These are phyloP conservation scores for Rhinatrema bivittatum DNA, from an alignment of 2,797 vertebrate genomes.

Conservation along the genomic window DNA sequence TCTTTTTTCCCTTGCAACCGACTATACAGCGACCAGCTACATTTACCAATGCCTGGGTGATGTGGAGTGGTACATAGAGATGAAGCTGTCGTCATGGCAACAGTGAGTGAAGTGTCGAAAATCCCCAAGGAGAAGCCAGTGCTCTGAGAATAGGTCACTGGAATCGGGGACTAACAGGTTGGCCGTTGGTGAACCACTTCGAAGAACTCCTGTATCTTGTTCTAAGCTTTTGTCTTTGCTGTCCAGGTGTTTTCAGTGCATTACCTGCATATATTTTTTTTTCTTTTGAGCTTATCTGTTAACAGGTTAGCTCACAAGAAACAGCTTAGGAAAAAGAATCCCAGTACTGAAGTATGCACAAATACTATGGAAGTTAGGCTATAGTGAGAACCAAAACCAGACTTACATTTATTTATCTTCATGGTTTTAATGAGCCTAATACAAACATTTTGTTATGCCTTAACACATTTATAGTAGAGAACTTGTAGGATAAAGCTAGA, in stretches of 20 bases:
- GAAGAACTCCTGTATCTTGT: conserved; percentile 98
- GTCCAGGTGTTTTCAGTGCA: conserved; percentile 69
- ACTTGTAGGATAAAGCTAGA: too few relatives aligned
- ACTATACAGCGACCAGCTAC: conserved; percentile 99
- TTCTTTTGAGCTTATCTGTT: not conserved
- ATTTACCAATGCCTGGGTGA: conserved; percentile 99
- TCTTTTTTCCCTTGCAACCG: conserved; percentile 99
- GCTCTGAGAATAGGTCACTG: conserved; percentile 98
- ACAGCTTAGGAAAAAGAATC: too few relatives aligned
- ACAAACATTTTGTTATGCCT: too few relatives aligned
- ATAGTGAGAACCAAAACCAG: too few relatives aligned
- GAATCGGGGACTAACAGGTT: conserved; percentile 99
- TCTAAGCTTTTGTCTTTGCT: conserved; percentile 90
- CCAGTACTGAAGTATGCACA: too few relatives aligned
- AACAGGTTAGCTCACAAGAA: not conserved
- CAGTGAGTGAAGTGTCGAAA: conserved; percentile 97
- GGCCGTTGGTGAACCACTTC: conserved; percentile 95
- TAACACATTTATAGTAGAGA: too few relatives aligned
- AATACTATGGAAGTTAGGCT: too few relatives aligned
- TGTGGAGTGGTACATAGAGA: conserved; percentile 99
- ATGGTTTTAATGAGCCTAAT: too few relatives aligned
- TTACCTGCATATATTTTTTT: conserved; percentile 18
- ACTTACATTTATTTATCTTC: too few relatives aligned
- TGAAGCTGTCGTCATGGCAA: conserved; percentile 99
- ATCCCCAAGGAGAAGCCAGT: conserved; percentile 98